Evolutionary conservation across 2,797 vertebrate species (phyloP), one percentile per base, ranked within the genome.

Genomic region (Pteronotus mesoamericanus): DNA sequence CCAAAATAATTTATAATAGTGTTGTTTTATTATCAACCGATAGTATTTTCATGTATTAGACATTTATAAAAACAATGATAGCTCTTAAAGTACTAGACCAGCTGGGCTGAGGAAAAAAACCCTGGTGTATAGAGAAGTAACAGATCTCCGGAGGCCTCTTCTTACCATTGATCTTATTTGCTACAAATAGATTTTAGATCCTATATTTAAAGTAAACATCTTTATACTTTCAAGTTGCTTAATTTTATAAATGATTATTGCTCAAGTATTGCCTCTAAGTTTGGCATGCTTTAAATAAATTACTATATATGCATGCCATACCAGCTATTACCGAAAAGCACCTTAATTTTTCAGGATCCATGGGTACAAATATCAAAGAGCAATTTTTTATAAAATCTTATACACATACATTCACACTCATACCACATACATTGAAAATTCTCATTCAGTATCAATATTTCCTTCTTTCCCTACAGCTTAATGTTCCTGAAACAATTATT

Each of bases 191-290:
- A 37, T 78, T 89, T 94, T 93, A 77, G 19, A 86, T 68, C 66
- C 37, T 82, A 32, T 55, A 57, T 96, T 95, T 95, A 94, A 92
- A 92, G 39, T 89, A 80, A 72, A 55, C 53, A n/a, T 91, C 37
- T 89, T 86, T 90, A 95, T 95, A 88, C 57, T 86, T 95, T 78
- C 55, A 96, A 55, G 57, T 83, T 93, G 78, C 77, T 94, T 95
- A 91, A 79, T 92, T 93, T 95, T 91, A 91, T 44, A 93, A 79
- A 69, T 93, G 44, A 37, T 84, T 92, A 14, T 95, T 91, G 94
- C 61, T 87, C 18, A 91, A 82, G 64, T 68, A 72, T 94, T 90
- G 15, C 34, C 55, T 89, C 46, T 57, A 80, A 74, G 18, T 93
- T 85, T 89, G 71, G n/a, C 80, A 86, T 92, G 15, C 91, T 96